Evolutionary conservation across 37 sponge, comb jelly and placozoan species (phyloP), one percentile per base, ranked within the genome.

Genomic region (Crambe crambe): DNA sequence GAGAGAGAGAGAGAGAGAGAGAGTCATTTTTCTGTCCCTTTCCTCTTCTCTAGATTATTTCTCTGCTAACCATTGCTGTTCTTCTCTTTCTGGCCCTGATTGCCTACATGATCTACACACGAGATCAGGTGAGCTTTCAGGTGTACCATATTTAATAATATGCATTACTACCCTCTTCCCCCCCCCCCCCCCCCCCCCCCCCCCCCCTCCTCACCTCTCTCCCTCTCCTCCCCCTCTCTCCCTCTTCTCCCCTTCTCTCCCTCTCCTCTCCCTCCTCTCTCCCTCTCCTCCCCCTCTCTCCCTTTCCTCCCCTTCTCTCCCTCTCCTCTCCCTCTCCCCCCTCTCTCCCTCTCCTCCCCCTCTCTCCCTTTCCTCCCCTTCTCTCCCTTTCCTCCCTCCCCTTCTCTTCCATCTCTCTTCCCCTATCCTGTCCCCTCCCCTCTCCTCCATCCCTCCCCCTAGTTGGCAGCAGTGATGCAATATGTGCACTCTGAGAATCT

Each of bases 41-140:
- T 73, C 3, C 25, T 25, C 12, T 42, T 30, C 20, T 69, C 23
- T 59, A 89, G 86, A 54, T 85, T 47, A 1, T 64, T 20, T 74
- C 86, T 37, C 54, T 88, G 62, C 29, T 89, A 54, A 85, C 85
- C 5, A 71, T 93, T n/a, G 72, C 75, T 23, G 41, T 82, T 5
- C 71, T 93, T 6, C 80, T 93, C 44, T 75, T 82, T 30, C 80
- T 89, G 20, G 65, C 84, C 0, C 76, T 89, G 35, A 86, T 93
- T 58, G 89, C 94, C 1, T 93, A 93, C 66, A 93, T 93, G 94
- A 93, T 93, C n/a, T 89, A 73, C 40, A 57, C 94, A 8, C 51
- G 94, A 61, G 94, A 93, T 79, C 94, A 93, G 80, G 90, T 93
- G 22, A 21, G 26, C 22, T 27, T 42, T 39, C 36, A 79, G 9